These are phyloP conservation scores for Cheilosia impressa DNA, from an alignment of 2,888 invertebrate genomes.

Conservation along the genomic window DNA sequence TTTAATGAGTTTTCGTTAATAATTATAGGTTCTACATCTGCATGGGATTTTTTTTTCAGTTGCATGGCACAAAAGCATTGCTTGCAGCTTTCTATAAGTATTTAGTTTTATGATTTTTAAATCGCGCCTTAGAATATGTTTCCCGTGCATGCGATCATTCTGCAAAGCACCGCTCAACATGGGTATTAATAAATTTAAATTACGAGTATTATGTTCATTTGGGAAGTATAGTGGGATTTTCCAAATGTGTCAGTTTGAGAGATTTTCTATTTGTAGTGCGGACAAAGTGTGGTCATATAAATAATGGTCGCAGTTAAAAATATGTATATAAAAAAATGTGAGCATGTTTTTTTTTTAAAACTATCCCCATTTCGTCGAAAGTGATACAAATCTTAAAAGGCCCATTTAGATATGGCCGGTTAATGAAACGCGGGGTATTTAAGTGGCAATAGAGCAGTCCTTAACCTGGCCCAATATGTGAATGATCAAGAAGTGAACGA, in stretches of 20 bases:
- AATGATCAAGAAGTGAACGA: too few relatives aligned
- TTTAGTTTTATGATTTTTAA: conserved; percentile 47
- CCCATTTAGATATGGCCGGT: too few relatives aligned
- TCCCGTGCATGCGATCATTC: conserved; percentile 56
- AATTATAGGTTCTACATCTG: conserved; percentile 41
- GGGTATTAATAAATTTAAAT: conserved; percentile 29
- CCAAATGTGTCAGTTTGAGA: conserved; percentile 20
- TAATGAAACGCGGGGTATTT: too few relatives aligned
- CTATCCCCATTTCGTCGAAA: too few relatives aligned
- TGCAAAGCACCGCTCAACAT: neutral
- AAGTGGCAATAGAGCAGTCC: too few relatives aligned
- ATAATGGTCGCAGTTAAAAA: too few relatives aligned
- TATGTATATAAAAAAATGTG: too few relatives aligned
- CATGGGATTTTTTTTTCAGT: conserved; percentile 31
- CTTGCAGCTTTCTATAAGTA: conserved; percentile 44
- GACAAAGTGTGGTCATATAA: neutral
- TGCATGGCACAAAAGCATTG: conserved; percentile 41
- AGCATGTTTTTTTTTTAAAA: too few relatives aligned
- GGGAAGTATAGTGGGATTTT: conserved; percentile 43
- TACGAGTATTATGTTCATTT: conserved; percentile 12
- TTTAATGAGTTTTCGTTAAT: conserved; percentile 46
- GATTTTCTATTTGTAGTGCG: conserved; percentile 4
- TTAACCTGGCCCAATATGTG: too few relatives aligned
- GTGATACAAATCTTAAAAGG: too few relatives aligned
- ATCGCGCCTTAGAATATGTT: conserved; percentile 28